A percentile compares a stretch with the other conserved stretches of the same genome.
These are phyloP conservation scores for Odobenus rosmarus DNA, from an alignment of 2,113 vertebrate genomes.

Conservation along the genomic window DNA sequence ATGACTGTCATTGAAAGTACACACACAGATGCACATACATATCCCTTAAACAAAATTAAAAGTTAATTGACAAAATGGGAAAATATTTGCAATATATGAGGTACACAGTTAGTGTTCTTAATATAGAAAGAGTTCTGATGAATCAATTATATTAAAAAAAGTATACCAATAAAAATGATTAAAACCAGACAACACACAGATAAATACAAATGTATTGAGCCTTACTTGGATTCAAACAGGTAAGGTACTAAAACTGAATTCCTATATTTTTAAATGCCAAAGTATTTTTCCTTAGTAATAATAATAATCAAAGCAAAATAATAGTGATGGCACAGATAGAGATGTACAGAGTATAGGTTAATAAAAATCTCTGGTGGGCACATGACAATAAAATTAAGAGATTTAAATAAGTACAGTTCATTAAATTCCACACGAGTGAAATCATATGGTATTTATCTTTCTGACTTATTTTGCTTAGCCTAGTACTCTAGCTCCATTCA, in stretches of 20 bases:
- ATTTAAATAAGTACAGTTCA: not conserved
- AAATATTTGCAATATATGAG: not conserved
- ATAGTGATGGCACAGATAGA: not conserved
- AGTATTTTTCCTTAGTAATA: not conserved
- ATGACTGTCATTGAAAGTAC: not conserved
- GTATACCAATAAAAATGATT: not conserved
- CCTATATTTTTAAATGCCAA: not conserved
- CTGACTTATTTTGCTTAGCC: not conserved
- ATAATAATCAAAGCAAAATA: not conserved
- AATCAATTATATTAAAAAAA: conserved; percentile 9
- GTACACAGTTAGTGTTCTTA: not conserved
- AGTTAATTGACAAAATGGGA: not conserved
- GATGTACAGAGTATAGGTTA: not conserved
- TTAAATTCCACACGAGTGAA: not conserved
- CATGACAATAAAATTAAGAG: not conserved
- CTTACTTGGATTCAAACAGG: not conserved
- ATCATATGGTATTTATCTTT: not conserved
- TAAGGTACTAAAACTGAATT: not conserved
- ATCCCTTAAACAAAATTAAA: not conserved
- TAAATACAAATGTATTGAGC: not conserved
- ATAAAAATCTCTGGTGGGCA: not conserved
- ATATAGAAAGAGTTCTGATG: conserved; percentile 15
- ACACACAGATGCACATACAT: not conserved
- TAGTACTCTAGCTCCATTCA: not conserved
- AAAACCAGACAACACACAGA: not conserved